Conservation (phyloP, 2,888 invertebrate genomes). For the Saturnia japonica region DNA sequence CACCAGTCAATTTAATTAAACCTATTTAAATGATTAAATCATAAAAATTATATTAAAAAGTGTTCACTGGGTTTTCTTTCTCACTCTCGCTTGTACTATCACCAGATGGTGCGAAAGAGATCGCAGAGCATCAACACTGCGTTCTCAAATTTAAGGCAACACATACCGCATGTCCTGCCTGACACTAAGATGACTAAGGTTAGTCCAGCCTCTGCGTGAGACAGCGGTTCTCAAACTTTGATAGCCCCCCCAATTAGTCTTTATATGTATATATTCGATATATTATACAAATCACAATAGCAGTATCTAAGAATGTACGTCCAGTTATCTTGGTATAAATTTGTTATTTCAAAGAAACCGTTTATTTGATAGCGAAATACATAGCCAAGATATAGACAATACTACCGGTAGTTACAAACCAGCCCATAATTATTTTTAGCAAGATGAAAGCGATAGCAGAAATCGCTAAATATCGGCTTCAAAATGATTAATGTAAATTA, state of each 20-base stretch:
- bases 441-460: too few relatives aligned
- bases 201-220: conserved; percentile 43
- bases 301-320: too few relatives aligned
- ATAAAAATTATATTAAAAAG: too few relatives aligned
- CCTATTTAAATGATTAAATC: too few relatives aligned
- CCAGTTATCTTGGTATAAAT: neutral
- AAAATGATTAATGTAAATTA: too few relatives aligned
- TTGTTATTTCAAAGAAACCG: neutral
- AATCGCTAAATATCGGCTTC: too few relatives aligned
- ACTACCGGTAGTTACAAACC: neutral
- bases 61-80: conserved; percentile 42
- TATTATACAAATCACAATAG: neutral
- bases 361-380: neutral
- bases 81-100: conserved; percentile 34
- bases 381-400: neutral
- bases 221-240: conserved; percentile 19
- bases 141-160: conserved; percentile 93
- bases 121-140: conserved; percentile 98
- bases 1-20: too few relatives aligned
- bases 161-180: conserved; percentile 97
- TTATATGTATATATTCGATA: neutral
- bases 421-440: too few relatives aligned
- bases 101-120: conserved; percentile 82
- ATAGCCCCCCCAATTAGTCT: neutral
- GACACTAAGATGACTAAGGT: conserved; percentile 98